phyloP scores from a whole-genome alignment of 2,888 invertebrate genomes.

The Drosophila stalkeri region DNA sequence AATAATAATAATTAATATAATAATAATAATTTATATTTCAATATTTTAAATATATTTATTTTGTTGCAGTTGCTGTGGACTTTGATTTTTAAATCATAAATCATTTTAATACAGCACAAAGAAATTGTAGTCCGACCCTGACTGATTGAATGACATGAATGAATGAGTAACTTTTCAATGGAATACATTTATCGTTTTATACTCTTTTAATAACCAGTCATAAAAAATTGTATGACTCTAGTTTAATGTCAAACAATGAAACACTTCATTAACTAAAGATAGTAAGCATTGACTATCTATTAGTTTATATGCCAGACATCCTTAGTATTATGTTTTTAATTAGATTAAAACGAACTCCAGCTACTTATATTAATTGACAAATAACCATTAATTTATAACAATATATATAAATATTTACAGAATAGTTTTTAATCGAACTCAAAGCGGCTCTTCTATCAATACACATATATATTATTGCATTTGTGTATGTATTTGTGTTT shows the following conservation, averaged over 20 bases:
- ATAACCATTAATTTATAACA: background rate
- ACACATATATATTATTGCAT: slow-evolving; percentile 1
- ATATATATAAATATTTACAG: background rate
- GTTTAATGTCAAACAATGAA: background rate
- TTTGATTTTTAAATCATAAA: background rate
- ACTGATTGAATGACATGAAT: slow-evolving; percentile 27
- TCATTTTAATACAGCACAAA: background rate
- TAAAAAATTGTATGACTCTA: background rate
- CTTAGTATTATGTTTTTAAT: background rate
- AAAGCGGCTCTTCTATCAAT: background rate
- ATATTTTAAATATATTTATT: background rate
- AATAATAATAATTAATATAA: background rate
- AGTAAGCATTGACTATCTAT: background rate
- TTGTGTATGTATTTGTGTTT: slow-evolving; percentile 7
- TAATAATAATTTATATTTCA: no score
- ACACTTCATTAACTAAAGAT: background rate
- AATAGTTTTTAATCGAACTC: background rate
- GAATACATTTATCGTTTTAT: background rate
- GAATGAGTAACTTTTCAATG: slow-evolving; percentile 31
- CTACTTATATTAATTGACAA: background rate
- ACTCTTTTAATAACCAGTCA: slow-evolving; percentile 19
- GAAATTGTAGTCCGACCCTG: background rate
- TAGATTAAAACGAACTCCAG: background rate
- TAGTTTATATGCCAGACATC: background rate
- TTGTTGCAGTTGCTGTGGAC: background rate